phyloP scores from a whole-genome alignment of 2,888 invertebrate genomes.

The Lasioglossum pauxillum region DNA sequence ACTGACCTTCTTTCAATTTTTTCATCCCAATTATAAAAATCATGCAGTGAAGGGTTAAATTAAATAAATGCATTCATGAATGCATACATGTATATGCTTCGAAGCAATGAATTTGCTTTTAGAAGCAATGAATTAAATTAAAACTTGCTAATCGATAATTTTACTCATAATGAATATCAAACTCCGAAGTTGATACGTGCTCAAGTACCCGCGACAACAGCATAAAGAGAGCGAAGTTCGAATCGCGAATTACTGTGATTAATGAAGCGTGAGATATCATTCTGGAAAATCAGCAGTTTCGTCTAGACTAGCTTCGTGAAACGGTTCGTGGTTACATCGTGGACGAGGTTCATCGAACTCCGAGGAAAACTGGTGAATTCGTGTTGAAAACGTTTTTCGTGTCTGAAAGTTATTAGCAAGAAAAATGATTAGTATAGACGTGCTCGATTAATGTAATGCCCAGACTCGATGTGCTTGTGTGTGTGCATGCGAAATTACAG shows the following conservation, averaged over 20 bases:
- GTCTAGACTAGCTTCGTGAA: constrained; percentile 15
- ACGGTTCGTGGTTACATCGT: constrained; percentile 47
- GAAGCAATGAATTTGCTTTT: neutral
- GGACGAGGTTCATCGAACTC: constrained; percentile 55
- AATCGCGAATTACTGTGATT: constrained; percentile 22
- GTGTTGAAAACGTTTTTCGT: constrained; percentile 46
- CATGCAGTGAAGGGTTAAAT: neutral
- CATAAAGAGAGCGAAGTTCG: neutral
- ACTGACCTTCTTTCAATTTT: too few species aligned
- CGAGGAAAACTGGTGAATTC: constrained; percentile 34
- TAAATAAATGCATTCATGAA: neutral
- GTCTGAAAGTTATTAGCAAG: constrained; percentile 5
- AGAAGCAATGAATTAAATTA: neutral
- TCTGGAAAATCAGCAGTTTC: constrained; percentile 27
- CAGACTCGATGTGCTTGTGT: neutral
- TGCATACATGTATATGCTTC: neutral
- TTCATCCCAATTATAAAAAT: too few species aligned
- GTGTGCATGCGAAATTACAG: neutral
- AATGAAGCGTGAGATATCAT: constrained; percentile 8
- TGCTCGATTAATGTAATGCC: neutral
- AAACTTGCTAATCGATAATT: neutral
- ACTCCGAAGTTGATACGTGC: neutral
- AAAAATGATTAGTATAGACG: constrained; percentile 4
- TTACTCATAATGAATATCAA: neutral
- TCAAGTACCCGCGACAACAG: neutral